Evolutionary conservation across 2,113 vertebrate species (phyloP), one percentile per base, ranked within the genome.

Genomic region (Phodopus roborovskii): DNA sequence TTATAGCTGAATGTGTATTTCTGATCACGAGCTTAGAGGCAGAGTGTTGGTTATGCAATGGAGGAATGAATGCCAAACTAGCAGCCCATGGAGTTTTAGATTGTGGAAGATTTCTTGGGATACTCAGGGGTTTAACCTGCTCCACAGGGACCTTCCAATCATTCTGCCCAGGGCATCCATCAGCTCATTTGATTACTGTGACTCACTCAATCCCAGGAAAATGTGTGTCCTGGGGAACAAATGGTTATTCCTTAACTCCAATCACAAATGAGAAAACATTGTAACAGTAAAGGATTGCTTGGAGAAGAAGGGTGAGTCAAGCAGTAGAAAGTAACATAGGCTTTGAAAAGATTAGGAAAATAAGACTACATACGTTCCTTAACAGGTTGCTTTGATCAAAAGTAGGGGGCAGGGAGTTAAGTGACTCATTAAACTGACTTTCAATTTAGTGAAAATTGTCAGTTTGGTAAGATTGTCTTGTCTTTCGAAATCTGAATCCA

Each of bases 181-280:
- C 94, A 95, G 85, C 84, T 96, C 92, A 87, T 78, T 71, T 95
- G 96, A 97, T 97, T 96, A 96, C 90, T 96, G 90, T 97, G 97
- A 97, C 96, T 97, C 53, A 0, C 94, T 97, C 96, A 97, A 91
- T 97, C 94, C 95, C 77, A 90, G 94, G 82, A 94, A 98, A 96
- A 97, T 97, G 42, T 97, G 91, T 92, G 86, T 96, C 94, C 94
- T 94, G 86, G 96, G 96, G 96, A 98, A 96, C 77, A 96, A 97
- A 97, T 91, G 94, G 96, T 96, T 91, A 97, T 97, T 96, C 89
- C 60, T 91, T 95, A 97, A 95, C 92, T 97, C 95, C 92, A 96
- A 88, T 96, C 94, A 88, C 92, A 96, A 94, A 94, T 94, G 93
- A 94, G 92, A 85, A 98, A 97, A 96, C 92, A 94, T 36, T 86